Evolutionary conservation across 2,888 invertebrate species (phyloP).

Genomic region (Drosophila antonietae): DNA sequence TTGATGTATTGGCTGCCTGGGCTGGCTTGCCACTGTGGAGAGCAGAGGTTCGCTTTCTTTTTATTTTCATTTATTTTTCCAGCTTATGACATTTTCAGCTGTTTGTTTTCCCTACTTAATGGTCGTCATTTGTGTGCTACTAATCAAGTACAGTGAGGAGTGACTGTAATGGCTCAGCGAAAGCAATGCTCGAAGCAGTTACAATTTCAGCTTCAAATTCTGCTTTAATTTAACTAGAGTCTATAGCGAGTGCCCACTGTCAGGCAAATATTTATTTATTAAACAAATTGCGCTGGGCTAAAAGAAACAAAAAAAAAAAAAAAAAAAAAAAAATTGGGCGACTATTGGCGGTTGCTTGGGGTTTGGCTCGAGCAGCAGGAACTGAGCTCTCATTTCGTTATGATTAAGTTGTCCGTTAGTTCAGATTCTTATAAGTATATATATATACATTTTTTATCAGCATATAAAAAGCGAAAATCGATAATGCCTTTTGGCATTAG

Average conservation of each 20-base stretch:
- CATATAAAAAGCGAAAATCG: slow-evolving; percentile 64
- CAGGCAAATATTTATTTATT: slow-evolving; percentile 46
- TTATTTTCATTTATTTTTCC: slow-evolving; percentile 30
- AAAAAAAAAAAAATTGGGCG: slow-evolving; percentile 12
- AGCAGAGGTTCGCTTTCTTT: not conserved
- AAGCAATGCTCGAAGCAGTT: no score
- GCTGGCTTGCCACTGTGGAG: not conserved
- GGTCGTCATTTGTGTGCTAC: slow-evolving; percentile 36
- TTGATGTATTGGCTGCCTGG: slow-evolving; percentile 16
- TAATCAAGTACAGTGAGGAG: slow-evolving; percentile 42
- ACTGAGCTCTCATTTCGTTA: slow-evolving; percentile 36
- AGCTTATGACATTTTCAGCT: slow-evolving; percentile 48
- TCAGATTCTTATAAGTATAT: slow-evolving; percentile 2
- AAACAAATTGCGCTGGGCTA: slow-evolving; percentile 54
- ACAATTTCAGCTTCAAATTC: not conserved
- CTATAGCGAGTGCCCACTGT: slow-evolving; percentile 33
- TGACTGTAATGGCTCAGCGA: not conserved
- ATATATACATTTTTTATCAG: slow-evolving; percentile 1
- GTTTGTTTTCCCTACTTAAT: slow-evolving; percentile 46
- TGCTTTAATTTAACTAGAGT: not conserved
- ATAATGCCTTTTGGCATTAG: slow-evolving; percentile 64
- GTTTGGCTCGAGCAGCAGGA: not conserved
- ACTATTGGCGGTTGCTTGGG: slow-evolving; percentile 44
- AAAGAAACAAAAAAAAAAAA: not conserved
- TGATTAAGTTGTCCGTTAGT: slow-evolving; percentile 61